These are phyloP conservation scores for Steinernema carpocapsae DNA, from an alignment of 2,888 invertebrate species.

Conservation along the genomic window DNA sequence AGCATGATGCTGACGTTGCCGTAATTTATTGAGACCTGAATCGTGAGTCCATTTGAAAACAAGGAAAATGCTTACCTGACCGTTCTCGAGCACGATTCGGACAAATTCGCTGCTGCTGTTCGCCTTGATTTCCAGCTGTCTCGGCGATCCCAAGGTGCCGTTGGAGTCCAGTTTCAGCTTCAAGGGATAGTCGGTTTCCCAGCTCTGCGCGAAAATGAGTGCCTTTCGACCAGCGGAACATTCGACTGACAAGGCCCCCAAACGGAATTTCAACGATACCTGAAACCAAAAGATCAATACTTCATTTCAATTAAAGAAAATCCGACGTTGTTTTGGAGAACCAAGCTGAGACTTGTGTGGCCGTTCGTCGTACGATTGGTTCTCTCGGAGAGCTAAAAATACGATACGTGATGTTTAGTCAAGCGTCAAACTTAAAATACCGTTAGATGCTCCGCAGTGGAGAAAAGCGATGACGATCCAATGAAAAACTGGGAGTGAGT, in stretches of 20 bases:
- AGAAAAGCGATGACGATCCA: neutral
- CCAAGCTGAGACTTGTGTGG: neutral
- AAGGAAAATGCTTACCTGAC: neutral
- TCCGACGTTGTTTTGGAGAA: neutral
- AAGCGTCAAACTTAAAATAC: neutral
- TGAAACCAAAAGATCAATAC: neutral
- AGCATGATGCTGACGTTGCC: neutral
- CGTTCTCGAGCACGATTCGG: neutral
- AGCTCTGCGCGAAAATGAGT: neutral
- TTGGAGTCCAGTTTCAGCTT: neutral
- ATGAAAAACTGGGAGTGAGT: neutral
- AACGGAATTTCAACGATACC: neutral
- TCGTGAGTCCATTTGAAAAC: neutral
- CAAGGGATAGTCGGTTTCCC: neutral
- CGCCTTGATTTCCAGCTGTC: slow-evolving; percentile 16
- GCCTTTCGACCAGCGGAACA: neutral
- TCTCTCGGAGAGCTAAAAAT: neutral
- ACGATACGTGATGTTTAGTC: neutral
- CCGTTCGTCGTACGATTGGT: neutral
- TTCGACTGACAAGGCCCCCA: neutral
- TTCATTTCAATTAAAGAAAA: neutral
- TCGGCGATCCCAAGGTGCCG: slow-evolving; percentile 14
- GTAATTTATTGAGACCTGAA: neutral
- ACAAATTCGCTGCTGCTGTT: slow-evolving; percentile 14
- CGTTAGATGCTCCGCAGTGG: neutral